Conservation (phyloP, 2,888 invertebrate genomes). For the Xylocampa areola region DNA sequence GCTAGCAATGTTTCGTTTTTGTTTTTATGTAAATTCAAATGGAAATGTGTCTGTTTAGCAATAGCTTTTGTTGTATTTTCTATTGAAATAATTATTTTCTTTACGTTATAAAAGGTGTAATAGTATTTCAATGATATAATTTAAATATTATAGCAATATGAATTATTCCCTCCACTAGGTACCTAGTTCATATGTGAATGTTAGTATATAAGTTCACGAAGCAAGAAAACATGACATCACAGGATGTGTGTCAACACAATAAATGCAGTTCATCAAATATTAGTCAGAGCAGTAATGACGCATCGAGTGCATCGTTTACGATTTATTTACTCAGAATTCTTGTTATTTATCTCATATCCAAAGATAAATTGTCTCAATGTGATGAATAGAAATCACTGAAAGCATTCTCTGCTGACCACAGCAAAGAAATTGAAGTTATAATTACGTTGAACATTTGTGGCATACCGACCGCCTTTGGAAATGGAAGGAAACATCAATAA, state of each 20-base stretch:
- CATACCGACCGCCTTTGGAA: slow-evolving; percentile 92
- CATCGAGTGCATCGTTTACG: slow-evolving; percentile 40
- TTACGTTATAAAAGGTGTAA: neutral
- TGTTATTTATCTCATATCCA: slow-evolving; percentile 85
- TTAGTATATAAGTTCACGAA: slow-evolving; percentile 40
- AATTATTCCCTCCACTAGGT: slow-evolving; percentile 8
- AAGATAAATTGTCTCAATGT: slow-evolving; percentile 89
- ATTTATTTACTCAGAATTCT: slow-evolving; percentile 47
- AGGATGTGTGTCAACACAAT: slow-evolving; percentile 56
- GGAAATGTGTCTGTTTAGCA: neutral
- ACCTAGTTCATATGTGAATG: slow-evolving; percentile 32
- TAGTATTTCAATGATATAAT: neutral
- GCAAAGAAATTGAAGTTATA: slow-evolving; percentile 91
- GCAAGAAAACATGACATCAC: slow-evolving; percentile 45
- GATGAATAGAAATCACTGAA: slow-evolving; percentile 86
- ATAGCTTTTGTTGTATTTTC: neutral
- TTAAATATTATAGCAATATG: no score
- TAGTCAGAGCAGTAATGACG: slow-evolving; percentile 45
- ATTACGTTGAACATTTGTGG: slow-evolving; percentile 94
- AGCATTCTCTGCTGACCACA: slow-evolving; percentile 88
- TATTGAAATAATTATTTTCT: neutral
- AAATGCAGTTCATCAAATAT: slow-evolving; percentile 54
- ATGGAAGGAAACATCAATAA: no score
- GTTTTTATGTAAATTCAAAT: slow-evolving; percentile 14
- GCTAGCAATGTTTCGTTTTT: neutral